Percentiles rank a stretch among this genome's conserved stretches.
phyloP scores from a whole-genome alignment of 2,888 invertebrate species.

The Ophion slaviceki region DNA sequence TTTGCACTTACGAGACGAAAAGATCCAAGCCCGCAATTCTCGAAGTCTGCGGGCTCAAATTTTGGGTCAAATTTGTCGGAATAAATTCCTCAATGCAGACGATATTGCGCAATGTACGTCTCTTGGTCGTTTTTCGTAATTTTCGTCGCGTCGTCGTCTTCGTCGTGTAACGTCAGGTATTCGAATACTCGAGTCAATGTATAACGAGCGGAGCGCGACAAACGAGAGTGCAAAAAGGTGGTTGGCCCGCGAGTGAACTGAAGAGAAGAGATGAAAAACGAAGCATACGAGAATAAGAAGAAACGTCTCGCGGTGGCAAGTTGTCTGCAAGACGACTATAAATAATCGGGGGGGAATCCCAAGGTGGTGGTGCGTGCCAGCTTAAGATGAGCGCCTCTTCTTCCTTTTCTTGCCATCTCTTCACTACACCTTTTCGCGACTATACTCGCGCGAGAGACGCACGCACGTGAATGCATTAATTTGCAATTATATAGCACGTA shows the following conservation, averaged over 20 bases:
- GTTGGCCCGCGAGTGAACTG: constrained; percentile 68
- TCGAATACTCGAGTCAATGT: constrained; percentile 64
- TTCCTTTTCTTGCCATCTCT: constrained; percentile 47
- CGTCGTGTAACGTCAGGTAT: constrained; percentile 42
- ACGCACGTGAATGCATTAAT: constrained; percentile 52
- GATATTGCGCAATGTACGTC: constrained; percentile 47
- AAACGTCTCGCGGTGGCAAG: constrained; percentile 55
- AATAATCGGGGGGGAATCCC: constrained; percentile 79
- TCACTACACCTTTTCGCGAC: constrained; percentile 32
- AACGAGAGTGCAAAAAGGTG: constrained; percentile 68
- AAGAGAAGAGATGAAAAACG: constrained; percentile 22
- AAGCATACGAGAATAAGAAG: constrained; percentile 25
- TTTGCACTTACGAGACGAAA: not conserved
- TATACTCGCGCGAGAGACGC: constrained; percentile 19
- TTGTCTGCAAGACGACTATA: constrained; percentile 75
- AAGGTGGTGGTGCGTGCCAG: constrained; percentile 40
- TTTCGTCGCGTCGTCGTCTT: constrained; percentile 15
- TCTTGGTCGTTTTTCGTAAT: constrained; percentile 1
- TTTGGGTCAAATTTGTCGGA: not conserved
- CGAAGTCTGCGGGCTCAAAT: not conserved
- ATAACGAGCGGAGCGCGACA: constrained; percentile 70
- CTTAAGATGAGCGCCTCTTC: constrained; percentile 43
- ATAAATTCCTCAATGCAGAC: constrained; percentile 34
- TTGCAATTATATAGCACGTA: constrained; percentile 22
- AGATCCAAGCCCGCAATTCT: not conserved